Base-by-base conservation (phyloP, 2,888 invertebrate genomes). In the Lepidocyrtinus sp. region DNA sequence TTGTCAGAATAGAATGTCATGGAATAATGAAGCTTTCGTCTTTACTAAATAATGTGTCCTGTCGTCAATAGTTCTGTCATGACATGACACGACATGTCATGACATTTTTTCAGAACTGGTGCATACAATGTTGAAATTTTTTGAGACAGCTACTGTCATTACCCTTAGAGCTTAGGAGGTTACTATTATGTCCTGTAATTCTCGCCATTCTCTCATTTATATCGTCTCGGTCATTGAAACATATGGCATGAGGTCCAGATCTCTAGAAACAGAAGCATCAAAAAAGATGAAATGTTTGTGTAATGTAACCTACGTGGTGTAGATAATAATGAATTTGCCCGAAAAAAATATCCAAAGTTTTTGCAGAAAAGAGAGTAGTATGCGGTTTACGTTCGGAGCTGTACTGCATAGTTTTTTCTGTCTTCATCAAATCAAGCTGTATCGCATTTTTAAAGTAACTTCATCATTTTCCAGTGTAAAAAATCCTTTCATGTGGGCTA, bases 301-400 rank as follows among this genome's bases (percentile, higher is more conserved):
- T 72, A 77, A 76, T 76, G 77, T 46, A 72, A 67, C 77, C 77
- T 77, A 77, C 77, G 77, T 77, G 67, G 77, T 67, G 72, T 72
- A 62, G 77, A 67, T 61, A 75, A 70, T 70, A 69, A 75, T 63
- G 68, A 27, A 63, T 68, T 50, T 2, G 15, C 50, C 17, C 50
- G 50, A 50, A 12, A 36, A 36, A 36, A 12, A 36, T 36, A 12
- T 36, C 5, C 36, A 36, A n/a, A n/a, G n/a, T n/a, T n/a, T n/a
- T n/a, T n/a, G n/a, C n/a, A n/a, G n/a, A n/a, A n/a, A n/a, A n/a
- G n/a, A n/a, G n/a, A n/a, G n/a, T n/a, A n/a, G n/a, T n/a, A n/a
- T n/a, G n/a, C n/a, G n/a, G n/a, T n/a, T n/a, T n/a, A n/a, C n/a
- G n/a, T n/a, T 36, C 36, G 5, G 12, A 36, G 36, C 5, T 36